Percentiles rank a stretch among this genome's conserved stretches.
phyloP scores from a whole-genome alignment of 2,888 invertebrate genomes.

The Creontiades dilutus region DNA sequence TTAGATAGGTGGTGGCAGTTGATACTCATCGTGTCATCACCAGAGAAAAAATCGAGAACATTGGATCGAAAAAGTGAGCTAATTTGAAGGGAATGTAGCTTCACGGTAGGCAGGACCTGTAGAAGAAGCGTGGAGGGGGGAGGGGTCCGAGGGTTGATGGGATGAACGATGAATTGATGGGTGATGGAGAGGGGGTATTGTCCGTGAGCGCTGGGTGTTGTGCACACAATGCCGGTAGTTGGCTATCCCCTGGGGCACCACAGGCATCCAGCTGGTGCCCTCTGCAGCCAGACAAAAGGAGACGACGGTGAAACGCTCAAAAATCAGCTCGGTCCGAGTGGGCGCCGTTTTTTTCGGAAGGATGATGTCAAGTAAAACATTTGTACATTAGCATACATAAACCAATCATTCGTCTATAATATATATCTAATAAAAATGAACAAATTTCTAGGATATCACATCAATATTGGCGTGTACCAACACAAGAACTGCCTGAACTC shows the following conservation, averaged over 20 bases:
- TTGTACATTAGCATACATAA: background rate
- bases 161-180: background rate
- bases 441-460: too few relatives aligned
- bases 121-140: background rate
- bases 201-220: conserved; percentile 12
- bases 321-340: background rate
- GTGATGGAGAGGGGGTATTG: background rate
- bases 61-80: conserved; percentile 45
- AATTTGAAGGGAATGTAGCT: conserved; percentile 44
- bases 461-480: too few relatives aligned
- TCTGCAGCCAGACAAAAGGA: conserved; percentile 2
- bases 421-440: too few relatives aligned
- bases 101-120: background rate
- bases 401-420: too few relatives aligned
- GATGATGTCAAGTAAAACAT: background rate
- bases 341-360: background rate
- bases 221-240: conserved; percentile 34
- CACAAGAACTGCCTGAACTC: too few relatives aligned
- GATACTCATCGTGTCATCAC: background rate
- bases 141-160: background rate
- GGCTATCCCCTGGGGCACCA: conserved; percentile 40
- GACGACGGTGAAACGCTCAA: background rate
- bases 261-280: conserved; percentile 39
- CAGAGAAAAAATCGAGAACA: background rate
- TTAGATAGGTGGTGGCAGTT: background rate